These are phyloP conservation scores for Agapetus fuscipes DNA, from an alignment of 2,888 invertebrate species.

Conservation along the genomic window DNA sequence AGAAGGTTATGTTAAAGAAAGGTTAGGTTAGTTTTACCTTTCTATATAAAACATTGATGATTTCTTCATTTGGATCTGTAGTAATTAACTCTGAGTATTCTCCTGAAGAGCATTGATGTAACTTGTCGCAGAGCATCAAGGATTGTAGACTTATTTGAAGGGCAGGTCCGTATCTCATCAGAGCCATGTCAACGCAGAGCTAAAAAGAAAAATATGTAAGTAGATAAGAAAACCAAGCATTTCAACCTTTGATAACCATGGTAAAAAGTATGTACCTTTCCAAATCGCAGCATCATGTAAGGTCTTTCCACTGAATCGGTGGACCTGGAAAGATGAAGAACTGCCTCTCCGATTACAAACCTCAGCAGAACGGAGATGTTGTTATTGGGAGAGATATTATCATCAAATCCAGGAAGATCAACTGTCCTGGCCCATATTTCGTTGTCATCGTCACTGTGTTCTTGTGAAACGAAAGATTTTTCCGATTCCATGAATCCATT, in stretches of 20 bases:
- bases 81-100: constrained; percentile 67
- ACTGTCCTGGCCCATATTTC: constrained; percentile 68
- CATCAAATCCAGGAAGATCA: constrained; percentile 73
- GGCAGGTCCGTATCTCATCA: constrained; percentile 71
- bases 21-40: constrained; percentile 44
- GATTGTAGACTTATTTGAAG: constrained; percentile 59
- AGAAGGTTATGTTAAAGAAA: constrained; percentile 1
- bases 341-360: constrained; percentile 58
- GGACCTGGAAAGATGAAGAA: constrained; percentile 55
- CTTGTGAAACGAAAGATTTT: constrained; percentile 47
- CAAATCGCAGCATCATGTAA: constrained; percentile 63
- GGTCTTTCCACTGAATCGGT: constrained; percentile 57
- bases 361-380: constrained; percentile 59
- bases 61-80: constrained; percentile 50
- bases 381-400: constrained; percentile 71
- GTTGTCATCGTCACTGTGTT: constrained; percentile 60
- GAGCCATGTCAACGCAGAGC: constrained; percentile 60
- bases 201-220: constrained; percentile 11
- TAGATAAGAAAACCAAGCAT: not conserved
- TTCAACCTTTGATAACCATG: not conserved
- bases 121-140: constrained; percentile 61
- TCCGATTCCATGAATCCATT: constrained; percentile 34
- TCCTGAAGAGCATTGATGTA: constrained; percentile 63
- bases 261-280: constrained; percentile 31
- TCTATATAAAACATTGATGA: constrained; percentile 64